Evolutionary conservation across 2,797 vertebrate species (phyloP), one percentile per base, ranked within the genome.

Genomic region (Natrix natrix): DNA sequence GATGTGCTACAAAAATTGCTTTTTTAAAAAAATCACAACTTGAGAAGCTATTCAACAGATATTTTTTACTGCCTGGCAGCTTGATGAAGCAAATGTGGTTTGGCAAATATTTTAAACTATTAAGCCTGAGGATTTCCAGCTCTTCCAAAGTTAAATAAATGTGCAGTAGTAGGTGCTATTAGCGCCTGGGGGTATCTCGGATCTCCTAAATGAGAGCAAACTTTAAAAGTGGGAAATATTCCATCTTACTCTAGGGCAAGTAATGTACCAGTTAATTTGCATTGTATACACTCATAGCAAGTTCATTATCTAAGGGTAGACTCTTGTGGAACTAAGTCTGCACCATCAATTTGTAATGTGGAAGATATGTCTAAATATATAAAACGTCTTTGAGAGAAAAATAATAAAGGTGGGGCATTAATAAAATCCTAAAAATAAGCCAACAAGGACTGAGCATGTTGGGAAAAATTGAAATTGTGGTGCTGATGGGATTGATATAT

Each of bases 51-150:
- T 59, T 88, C 55, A 74, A 57, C 86, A 91, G 78, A 93, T 88
- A 88, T 91, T 93, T 43, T 93, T 93, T 56, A 83, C 52, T 93
- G 86, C 92, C 63, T 83, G 26, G 57, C 28, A 91, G 59, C 17
- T 61, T 83, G 63, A 56, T 83, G 28, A 93, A 90, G 86, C 86
- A 91, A 93, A 88, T 88, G 86, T 61, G n/a, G 48, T 91, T 83
- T 78, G n/a, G 55, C 63, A 91, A 91, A 91, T 93, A 91, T 93
- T 54, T 91, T 88, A 88, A 93, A 63, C 90, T 74, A 88, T 88
- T 60, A 88, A 91, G 89, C 83, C 92, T 6, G 52, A 88, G 90
- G 56, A 83, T 88, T 88, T 91, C 63, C 86, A 91, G 55, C 56
- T 32, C 66, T 88, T 91, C 63, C 63, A 60, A 91, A 93, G 86